Conservation (phyloP, 2,113 vertebrate species). For the Macroglossus sobrinus region DNA sequence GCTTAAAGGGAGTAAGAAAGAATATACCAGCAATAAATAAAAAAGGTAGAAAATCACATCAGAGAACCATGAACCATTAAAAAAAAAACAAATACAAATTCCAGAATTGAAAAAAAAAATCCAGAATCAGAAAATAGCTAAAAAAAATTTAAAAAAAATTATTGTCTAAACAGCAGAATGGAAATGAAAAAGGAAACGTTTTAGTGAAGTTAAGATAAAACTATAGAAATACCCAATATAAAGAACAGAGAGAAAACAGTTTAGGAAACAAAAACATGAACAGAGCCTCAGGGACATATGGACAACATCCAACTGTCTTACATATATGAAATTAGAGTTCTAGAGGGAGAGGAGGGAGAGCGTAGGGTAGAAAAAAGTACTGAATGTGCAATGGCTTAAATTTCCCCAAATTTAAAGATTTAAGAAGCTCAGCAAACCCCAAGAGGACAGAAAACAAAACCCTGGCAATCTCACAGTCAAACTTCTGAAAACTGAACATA, state of each 20-base stretch:
- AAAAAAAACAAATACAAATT: not conserved
- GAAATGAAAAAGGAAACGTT: not conserved
- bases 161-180: not conserved
- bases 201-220: not conserved
- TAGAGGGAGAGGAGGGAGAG: not conserved
- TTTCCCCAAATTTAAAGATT: not conserved
- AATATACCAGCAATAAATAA: not conserved
- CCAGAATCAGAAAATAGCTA: not conserved
- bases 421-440: not conserved
- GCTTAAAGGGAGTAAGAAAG: not conserved
- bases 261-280: conserved; percentile 5
- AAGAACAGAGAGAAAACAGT: not conserved
- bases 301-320: not conserved
- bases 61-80: not conserved
- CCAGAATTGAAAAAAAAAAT: not conserved
- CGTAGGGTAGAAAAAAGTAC: not conserved
- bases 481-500: conserved; percentile 12
- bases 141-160: not conserved
- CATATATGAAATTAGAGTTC: not conserved
- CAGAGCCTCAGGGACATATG: not conserved
- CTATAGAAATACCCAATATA: not conserved
- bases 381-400: not conserved
- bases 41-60: not conserved
- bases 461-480: not conserved
- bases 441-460: conserved; percentile 4